Evolutionary conservation across 2,113 vertebrate species (phyloP).

Genomic region (Galeopterus variegatus): DNA sequence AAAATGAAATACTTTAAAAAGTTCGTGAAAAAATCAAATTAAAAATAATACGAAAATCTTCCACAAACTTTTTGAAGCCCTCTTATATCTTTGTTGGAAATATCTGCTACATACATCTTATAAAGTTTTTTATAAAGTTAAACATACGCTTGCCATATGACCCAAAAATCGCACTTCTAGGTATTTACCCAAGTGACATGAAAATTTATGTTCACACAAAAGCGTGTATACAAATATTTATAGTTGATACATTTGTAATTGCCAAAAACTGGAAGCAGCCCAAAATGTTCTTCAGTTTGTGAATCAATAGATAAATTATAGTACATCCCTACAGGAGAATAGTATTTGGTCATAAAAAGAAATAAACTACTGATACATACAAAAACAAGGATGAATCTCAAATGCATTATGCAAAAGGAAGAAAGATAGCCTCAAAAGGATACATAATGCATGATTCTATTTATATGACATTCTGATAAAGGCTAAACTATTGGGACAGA

Average conservation of each 20-base stretch:
- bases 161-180: constrained; percentile 35
- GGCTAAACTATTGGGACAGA: not conserved
- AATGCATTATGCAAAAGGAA: not conserved
- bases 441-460: not conserved
- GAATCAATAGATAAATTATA: constrained; percentile 5
- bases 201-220: constrained; percentile 29
- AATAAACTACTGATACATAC: not conserved
- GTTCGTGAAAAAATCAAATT: too few relatives aligned
- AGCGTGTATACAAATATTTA: not conserved
- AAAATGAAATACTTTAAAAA: not conserved
- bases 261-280: constrained; percentile 38
- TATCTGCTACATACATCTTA: not conserved
- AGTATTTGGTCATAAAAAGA: not conserved
- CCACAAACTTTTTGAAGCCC: too few relatives aligned
- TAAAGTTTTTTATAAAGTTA: constrained; percentile 31
- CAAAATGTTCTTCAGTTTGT: constrained; percentile 18
- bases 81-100: not conserved
- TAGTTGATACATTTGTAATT: not conserved
- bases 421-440: not conserved
- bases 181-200: constrained; percentile 22
- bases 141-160: not conserved
- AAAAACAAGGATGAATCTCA: not conserved
- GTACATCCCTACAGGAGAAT: not conserved
- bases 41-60: too few relatives aligned
- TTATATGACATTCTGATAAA: not conserved